Conservation (phyloP, 2,888 invertebrate genomes). For the Heliothis peltigera region DNA sequence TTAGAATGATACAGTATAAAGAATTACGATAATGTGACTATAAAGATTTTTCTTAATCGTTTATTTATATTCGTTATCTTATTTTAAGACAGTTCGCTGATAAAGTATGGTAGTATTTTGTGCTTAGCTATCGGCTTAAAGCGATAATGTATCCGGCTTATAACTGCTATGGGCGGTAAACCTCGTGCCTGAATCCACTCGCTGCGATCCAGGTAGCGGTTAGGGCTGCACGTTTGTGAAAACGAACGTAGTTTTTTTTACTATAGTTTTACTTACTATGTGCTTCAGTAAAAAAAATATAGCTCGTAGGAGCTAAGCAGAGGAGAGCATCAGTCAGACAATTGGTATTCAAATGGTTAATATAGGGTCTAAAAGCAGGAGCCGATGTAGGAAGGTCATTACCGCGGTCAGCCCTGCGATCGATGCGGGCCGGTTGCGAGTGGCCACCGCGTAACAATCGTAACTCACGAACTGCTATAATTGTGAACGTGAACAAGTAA, state of each 20-base stretch:
- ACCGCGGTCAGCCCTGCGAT: conserved; percentile 53
- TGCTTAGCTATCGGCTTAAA: conserved; percentile 33
- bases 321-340: not conserved
- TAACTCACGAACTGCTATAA: conserved; percentile 80
- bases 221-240: conserved; percentile 19
- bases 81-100: not conserved
- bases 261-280: not conserved
- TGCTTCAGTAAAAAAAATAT: too few species aligned
- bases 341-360: conserved; percentile 8
- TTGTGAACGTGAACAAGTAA: conserved; percentile 82
- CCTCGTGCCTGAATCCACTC: conserved; percentile 8
- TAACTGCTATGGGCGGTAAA: conserved; percentile 35
- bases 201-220: conserved; percentile 1
- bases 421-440: conserved; percentile 52
- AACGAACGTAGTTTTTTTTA: not conserved
- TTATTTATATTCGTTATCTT: conserved; percentile 2
- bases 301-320: not conserved
- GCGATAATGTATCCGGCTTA: conserved; percentile 30
- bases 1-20: too few species aligned
- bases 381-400: conserved; percentile 53
- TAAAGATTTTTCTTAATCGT: not conserved
- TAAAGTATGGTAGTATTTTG: conserved; percentile 1
- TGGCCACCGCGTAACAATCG: conserved; percentile 68
- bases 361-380: conserved; percentile 17
- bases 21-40: not conserved